Percentiles rank a stretch among this genome's conserved stretches.
Evolutionary conservation across 2,888 invertebrate species (phyloP).

Genomic region (Neoitamus cyanurus): DNA sequence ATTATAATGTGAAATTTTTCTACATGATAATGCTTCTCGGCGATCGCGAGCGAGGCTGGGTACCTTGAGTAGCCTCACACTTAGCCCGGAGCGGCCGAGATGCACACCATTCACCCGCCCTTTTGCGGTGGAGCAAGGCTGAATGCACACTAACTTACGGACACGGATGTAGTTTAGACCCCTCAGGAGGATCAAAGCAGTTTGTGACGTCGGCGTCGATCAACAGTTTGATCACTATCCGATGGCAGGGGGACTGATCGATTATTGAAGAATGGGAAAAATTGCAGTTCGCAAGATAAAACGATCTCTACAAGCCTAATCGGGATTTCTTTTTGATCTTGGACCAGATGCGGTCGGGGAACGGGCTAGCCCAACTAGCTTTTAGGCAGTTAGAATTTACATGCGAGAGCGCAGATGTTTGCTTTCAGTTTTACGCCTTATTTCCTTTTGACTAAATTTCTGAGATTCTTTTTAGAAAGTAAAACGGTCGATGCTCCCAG

Average conservation of each 20-base stretch:
- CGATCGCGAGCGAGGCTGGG: background rate
- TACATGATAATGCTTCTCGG: slow-evolving; percentile 38
- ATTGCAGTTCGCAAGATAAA: slow-evolving; percentile 19
- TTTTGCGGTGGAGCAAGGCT: slow-evolving; percentile 18
- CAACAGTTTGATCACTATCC: slow-evolving; percentile 48
- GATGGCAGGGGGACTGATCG: slow-evolving; percentile 42
- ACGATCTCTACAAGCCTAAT: slow-evolving; percentile 6
- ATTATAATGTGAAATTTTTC: slow-evolving; percentile 44
- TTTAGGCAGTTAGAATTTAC: background rate
- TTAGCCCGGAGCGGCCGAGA: slow-evolving; percentile 22
- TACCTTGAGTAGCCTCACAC: slow-evolving; percentile 30
- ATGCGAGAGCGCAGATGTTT: background rate
- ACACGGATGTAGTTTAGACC: slow-evolving; percentile 47
- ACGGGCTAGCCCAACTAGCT: background rate
- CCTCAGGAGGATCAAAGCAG: slow-evolving; percentile 49
- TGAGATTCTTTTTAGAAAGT: background rate
- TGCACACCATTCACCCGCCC: slow-evolving; percentile 32
- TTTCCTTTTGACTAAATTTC: background rate
- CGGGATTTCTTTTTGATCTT: slow-evolving; percentile 26
- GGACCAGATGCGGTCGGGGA: background rate
- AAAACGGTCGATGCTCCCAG: background rate
- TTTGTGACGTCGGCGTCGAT: slow-evolving; percentile 52
- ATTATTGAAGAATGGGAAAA: slow-evolving; percentile 42
- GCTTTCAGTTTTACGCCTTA: background rate
- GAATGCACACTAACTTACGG: slow-evolving; percentile 35